Conservation (phyloP, 2,888 invertebrate genomes). For the Cyclophora punctaria region DNA sequence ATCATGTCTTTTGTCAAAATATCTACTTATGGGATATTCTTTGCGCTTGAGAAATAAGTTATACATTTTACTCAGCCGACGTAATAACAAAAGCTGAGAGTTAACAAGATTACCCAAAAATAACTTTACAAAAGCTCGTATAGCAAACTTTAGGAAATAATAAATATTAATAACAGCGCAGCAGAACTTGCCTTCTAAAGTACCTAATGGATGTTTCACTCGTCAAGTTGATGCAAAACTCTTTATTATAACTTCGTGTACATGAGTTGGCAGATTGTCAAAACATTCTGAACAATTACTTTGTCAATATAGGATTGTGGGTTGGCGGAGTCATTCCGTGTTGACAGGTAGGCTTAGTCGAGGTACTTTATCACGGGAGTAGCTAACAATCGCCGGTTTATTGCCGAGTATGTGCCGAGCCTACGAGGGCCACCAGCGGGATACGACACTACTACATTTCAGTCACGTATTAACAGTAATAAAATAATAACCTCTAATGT, state of each 20-base stretch:
- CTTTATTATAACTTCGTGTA: conserved; percentile 24
- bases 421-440: conserved; percentile 2
- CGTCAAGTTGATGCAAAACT: conserved; percentile 26
- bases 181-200: conserved; percentile 4
- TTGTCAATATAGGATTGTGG: conserved; percentile 42
- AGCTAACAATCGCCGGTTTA: conserved; percentile 7
- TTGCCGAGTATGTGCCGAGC: neutral
- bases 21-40: too few species aligned
- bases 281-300: conserved; percentile 49
- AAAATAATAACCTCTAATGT: too few species aligned
- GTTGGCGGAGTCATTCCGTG: conserved; percentile 24
- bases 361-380: conserved; percentile 20
- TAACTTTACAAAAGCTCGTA: neutral
- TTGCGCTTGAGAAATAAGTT: too few species aligned
- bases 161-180: neutral
- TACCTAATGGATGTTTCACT: neutral
- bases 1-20: too few species aligned
- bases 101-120: neutral
- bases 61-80: too few species aligned
- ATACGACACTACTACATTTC: neutral
- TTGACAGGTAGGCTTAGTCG: conserved; percentile 33
- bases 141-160: neutral
- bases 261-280: conserved; percentile 46
- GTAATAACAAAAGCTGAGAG: too few species aligned
- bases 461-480: too few species aligned